Evolutionary conservation across 2,113 vertebrate species (phyloP), one percentile per base, ranked within the genome.

Genomic region (Melanerpes formicivorus): DNA sequence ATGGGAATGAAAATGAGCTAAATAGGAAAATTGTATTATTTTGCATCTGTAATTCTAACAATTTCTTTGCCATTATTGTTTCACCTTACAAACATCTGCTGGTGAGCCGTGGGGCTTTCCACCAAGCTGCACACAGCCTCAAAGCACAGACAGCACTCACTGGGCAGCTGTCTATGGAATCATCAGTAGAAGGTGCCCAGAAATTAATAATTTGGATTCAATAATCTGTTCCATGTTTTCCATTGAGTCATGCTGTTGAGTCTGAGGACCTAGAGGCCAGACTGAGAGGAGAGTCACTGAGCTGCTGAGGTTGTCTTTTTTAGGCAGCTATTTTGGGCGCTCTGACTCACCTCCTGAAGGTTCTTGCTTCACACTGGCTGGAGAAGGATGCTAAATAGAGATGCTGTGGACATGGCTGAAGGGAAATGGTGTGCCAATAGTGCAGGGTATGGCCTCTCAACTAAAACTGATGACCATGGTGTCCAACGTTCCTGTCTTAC

Each of bases 331-430:
- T 95, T 95, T 75, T 48, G 62, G 76, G 73, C 58, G 58, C 54
- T 90, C 30, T 95, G 95, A 93, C 84, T 96, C 90, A 78, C 25
- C 73, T 59, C 55, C 64, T 59, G 66, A 10, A 74, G 26, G 40
- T 40, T 95, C 90, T 85, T 93, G 83, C 73, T 78, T 94, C 90
- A 88, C 29, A 1, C 1, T 18, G 29, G 22, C 80, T 90, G 37
- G 22, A 58, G n/a, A 85, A 22, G 11, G 29, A 86, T 11, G 32
- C 85, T 94, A 95, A 93, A 93, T 94, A 90, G 94, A 95, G 95
- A 37, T 18, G 50, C 27, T 78, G 88, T 23, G 76, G 62, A 80
- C 69, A 52, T 3, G 11, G 11, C 18, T 86, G 73, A 83, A 80
- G 40, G 91, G 80, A 90, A 93, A 75, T 44, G 58, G 58, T 83